phyloP scores from a whole-genome alignment of 2,113 vertebrate species.

The Mastomys coucha region DNA sequence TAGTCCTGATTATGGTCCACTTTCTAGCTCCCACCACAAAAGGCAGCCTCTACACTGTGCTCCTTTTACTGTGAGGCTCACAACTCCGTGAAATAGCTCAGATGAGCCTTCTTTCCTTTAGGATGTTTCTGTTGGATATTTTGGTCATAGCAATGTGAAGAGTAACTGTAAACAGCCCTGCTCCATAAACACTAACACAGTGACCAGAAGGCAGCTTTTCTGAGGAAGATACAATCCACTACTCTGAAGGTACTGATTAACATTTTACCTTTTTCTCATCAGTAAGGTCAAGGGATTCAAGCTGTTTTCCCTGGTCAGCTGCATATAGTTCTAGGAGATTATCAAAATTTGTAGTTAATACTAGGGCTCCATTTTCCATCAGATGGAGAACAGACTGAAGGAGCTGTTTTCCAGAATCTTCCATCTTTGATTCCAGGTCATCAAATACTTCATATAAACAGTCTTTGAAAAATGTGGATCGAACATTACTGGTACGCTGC shows the following conservation, averaged over 20 bases:
- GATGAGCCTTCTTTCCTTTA: neutral
- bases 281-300: conserved; percentile 96
- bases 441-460: conserved; percentile 98
- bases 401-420: conserved; percentile 95
- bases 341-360: conserved; percentile 97
- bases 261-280: conserved; percentile 96
- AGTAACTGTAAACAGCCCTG: neutral
- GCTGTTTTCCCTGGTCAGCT: conserved; percentile 94
- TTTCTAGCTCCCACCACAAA: neutral
- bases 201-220: neutral
- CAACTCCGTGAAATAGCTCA: neutral
- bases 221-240: neutral
- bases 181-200: neutral
- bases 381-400: conserved; percentile 95
- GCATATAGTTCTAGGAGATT: conserved; percentile 97
- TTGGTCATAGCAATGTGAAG: neutral
- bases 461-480: conserved; percentile 98
- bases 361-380: conserved; percentile 96
- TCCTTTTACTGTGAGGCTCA: neutral
- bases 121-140: neutral
- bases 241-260: neutral
- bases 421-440: conserved; percentile 97
- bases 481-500: conserved; percentile 95
- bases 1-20: neutral
- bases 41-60: neutral